A percentile compares a stretch with the other conserved stretches of the same genome.
Evolutionary conservation across 2,113 vertebrate species (phyloP).

Genomic region (Illadopsis cleaveri): DNA sequence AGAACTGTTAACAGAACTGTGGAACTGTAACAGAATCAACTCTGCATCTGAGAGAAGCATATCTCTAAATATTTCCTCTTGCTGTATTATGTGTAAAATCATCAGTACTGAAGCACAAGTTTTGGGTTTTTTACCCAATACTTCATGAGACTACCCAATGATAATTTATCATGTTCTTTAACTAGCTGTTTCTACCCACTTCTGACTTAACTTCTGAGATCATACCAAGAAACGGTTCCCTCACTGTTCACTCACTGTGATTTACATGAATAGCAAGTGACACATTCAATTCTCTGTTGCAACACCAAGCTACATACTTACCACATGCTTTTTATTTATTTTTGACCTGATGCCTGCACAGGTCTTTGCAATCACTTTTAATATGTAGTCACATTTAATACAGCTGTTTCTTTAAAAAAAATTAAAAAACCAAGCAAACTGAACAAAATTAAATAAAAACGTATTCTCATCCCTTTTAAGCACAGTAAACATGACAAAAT

Average conservation of each 20-base stretch:
- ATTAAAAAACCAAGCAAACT: neutral
- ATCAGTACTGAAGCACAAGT: neutral
- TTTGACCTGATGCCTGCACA: neutral
- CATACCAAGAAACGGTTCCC: neutral
- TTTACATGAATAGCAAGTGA: neutral
- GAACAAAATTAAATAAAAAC: neutral
- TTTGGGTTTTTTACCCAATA: rapidly evolving
- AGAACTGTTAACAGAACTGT: neutral
- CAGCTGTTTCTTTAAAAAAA: neutral
- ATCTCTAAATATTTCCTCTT: neutral
- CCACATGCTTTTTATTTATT: neutral
- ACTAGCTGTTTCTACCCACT: neutral
- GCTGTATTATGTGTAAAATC: neutral
- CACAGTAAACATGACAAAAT: neutral
- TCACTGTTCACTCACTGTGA: neutral
- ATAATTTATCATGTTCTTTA: neutral
- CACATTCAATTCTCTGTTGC: neutral
- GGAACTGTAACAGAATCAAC: neutral
- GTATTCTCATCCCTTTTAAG: neutral
- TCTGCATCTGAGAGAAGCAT: neutral
- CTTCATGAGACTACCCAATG: neutral
- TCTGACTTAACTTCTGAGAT: neutral
- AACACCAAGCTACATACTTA: neutral
- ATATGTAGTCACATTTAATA: neutral
- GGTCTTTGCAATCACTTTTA: neutral